Evolutionary conservation across 1,140 invertebrate genomes (phyloP).

Genomic region (Sycophaga agraensis): DNA sequence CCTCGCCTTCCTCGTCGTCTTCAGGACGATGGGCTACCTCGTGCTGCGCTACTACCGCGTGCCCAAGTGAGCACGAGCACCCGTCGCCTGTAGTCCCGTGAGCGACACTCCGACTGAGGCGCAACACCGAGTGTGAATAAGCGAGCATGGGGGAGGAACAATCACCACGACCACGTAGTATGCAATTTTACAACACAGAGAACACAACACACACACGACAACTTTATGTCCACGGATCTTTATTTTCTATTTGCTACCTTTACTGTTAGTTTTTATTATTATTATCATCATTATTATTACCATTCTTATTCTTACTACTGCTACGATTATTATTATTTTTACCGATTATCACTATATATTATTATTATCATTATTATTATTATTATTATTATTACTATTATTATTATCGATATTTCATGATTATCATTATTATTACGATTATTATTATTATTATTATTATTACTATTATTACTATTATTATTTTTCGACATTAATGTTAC

Average conservation of each 20-base stretch:
- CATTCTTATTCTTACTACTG: constrained; percentile 1
- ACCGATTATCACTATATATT: constrained; percentile 17
- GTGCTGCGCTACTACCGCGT: constrained; percentile 73
- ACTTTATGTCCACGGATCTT: constrained; percentile 35
- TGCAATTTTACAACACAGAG: constrained; percentile 31
- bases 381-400: constrained; percentile 1
- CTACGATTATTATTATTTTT: constrained; percentile 11
- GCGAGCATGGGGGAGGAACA: constrained; percentile 1
- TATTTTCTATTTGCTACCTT: constrained; percentile 30
- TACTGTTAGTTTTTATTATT: constrained; percentile 12
- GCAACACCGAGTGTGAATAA: background rate
- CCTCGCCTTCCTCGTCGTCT: constrained; percentile 71
- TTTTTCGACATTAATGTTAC: constrained; percentile 9
- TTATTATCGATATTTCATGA: too few relatives aligned
- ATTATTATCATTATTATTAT: constrained; percentile 8
- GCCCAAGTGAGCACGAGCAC: constrained; percentile 56
- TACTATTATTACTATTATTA: constrained; percentile 14
- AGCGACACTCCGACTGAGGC: background rate
- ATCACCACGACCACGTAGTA: constrained; percentile 30
- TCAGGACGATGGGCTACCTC: constrained; percentile 73
- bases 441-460: constrained; percentile 7
- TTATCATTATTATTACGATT: too few relatives aligned
- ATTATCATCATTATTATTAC: constrained; percentile 3
- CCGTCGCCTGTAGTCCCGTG: too few relatives aligned
- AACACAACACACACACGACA: background rate